phyloP scores from a whole-genome alignment of 2,888 invertebrate genomes.

The Falcaria lacertinaria region DNA sequence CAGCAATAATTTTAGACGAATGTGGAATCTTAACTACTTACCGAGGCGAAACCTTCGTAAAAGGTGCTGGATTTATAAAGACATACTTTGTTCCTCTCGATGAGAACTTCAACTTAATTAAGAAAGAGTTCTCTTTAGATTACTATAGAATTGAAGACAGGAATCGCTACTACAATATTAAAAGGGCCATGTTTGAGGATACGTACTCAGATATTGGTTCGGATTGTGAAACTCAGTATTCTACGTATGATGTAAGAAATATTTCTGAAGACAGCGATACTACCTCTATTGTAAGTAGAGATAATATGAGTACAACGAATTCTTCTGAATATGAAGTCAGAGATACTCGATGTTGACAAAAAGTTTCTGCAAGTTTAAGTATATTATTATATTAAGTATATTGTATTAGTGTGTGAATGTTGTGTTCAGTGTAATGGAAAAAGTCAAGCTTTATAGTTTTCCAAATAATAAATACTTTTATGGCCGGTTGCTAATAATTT shows the following conservation, averaged over 20 bases:
- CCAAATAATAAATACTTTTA: too few relatives aligned
- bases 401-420: background rate
- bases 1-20: conserved; percentile 83
- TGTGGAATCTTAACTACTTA: conserved; percentile 84
- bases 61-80: conserved; percentile 84
- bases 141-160: conserved; percentile 47
- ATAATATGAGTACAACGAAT: conserved; percentile 11
- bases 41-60: conserved; percentile 85
- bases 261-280: conserved; percentile 29
- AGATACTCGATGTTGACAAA: conserved; percentile 53
- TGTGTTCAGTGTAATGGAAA: too few relatives aligned
- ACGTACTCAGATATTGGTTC: conserved; percentile 17
- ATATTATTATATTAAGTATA: background rate
- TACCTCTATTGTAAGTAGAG: conserved; percentile 9
- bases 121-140: conserved; percentile 47
- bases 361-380: background rate
- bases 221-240: conserved; percentile 28
- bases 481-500: too few relatives aligned
- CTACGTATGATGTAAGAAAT: conserved; percentile 31
- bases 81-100: conserved; percentile 87
- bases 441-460: too few relatives aligned
- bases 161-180: conserved; percentile 38
- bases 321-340: conserved; percentile 40
- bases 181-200: conserved; percentile 34
- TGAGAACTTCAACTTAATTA: conserved; percentile 76